Percentiles rank a stretch among this genome's conserved stretches.
Conservation (phyloP, 2,888 invertebrate genomes). For the Ametastegia equiseti region DNA sequence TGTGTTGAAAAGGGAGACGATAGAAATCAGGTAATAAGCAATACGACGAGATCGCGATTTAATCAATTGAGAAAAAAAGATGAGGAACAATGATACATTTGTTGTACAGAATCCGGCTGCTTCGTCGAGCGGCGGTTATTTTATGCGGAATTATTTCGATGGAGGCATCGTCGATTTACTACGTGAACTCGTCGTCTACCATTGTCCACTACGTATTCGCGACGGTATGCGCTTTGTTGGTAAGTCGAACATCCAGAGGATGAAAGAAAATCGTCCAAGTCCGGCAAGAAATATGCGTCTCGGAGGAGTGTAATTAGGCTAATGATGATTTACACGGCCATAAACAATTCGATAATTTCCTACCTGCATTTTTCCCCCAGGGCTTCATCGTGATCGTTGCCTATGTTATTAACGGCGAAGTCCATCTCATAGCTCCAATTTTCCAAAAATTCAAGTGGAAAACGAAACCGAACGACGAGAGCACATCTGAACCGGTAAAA, state of each 20-base stretch:
- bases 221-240: slow-evolving; percentile 79
- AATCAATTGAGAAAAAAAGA: background rate
- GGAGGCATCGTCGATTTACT: slow-evolving; percentile 81
- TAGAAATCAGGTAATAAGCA: slow-evolving; percentile 68
- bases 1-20: slow-evolving; percentile 70
- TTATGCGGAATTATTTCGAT: slow-evolving; percentile 80
- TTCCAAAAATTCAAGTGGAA: slow-evolving; percentile 67
- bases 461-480: slow-evolving; percentile 62
- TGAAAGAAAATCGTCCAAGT: background rate
- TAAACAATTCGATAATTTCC: no score
- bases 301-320: no score
- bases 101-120: slow-evolving; percentile 81
- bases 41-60: background rate
- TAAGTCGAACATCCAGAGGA: slow-evolving; percentile 71
- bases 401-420: slow-evolving; percentile 67
- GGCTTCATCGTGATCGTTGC: slow-evolving; percentile 67
- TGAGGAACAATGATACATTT: no score
- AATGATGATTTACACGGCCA: no score
- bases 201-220: slow-evolving; percentile 81
- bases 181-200: slow-evolving; percentile 80
- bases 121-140: slow-evolving; percentile 81
- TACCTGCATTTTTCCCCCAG: slow-evolving; percentile 59
- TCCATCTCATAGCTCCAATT: slow-evolving; percentile 63
- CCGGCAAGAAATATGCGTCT: background rate
- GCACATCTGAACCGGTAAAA: slow-evolving; percentile 71